Evolutionary conservation across 2,888 invertebrate genomes (phyloP), one percentile per base, ranked within the genome.

Genomic region (Parnassius orleans): DNA sequence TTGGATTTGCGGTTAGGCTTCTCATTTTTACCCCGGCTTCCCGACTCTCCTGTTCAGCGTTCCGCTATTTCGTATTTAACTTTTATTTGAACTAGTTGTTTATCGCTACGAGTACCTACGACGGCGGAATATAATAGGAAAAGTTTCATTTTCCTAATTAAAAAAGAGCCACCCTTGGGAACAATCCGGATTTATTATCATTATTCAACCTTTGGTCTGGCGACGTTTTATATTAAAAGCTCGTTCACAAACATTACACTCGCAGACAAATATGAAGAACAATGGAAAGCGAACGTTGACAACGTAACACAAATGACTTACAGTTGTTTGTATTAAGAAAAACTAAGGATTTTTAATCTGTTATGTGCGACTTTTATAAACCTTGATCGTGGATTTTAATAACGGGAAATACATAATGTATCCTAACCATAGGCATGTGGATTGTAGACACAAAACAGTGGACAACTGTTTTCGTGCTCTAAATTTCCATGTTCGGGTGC

Each of bases 141-240:
- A 87, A 87, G 83, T 87, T 87, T 86, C 87, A 87, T 89, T 87
- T 86, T 77, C 83, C 83, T 90, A 88, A 89, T 89, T 89, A 89
- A 88, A 88, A 89, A 86, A 82, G 83, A 86, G 80, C 83, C 78
- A 79, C 82, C 81, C 81, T 68, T 66, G 81, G 79, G 81, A 79
- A 83, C 80, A 77, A 82, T 83, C 77, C 77, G 78, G 83, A 86
- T 87, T 87, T 84, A 85, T 86, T 78, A 80, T 79, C 78, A 76
- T 78, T 81, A 80, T 78, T 77, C 77, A 82, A 81, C 81, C 78
- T 83, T 72, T 73, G 73, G 73, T 75, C 77, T 71, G 74, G 67
- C 73, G 67, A 72, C 75, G 76, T 77, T 80, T 80, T 79, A 75
- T 81, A 76, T 80, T 80, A 76, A 81, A 80, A 79, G 77, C 77